Base-by-base conservation (phyloP, 2,888 invertebrate species). In the Ophioninae sp. region DNA sequence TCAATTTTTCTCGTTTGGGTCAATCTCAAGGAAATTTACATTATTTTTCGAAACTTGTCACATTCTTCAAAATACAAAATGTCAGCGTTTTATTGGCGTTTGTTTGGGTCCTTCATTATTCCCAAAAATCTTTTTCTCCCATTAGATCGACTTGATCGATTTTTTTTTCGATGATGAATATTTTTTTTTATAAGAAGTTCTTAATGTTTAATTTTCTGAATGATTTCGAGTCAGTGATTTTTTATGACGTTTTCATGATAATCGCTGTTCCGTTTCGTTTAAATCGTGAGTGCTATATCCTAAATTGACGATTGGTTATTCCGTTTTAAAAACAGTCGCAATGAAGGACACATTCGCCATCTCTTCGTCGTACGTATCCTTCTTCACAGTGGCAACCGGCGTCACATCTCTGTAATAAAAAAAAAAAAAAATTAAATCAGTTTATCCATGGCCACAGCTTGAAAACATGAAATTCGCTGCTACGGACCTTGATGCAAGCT, bases 401-500 rank as follows among this genome's bases (percentile, higher is more conserved):
- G 1, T 64, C 61, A 56, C 80, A 68, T 10, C 20, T 2, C 80
- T 75, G 63, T 13, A 69, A 73, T 41, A 17, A 20, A 13, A 44
- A 58, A 37, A 22, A 51, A 39, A 65, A 20, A 13, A 23, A 41
- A 59, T 23, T 30, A 6, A 56, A 59, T 17, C n/a, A 22, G 39
- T 58, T 0, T 37, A 23, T 65, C 23, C 3, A n/a, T 59, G 13
- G 39, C 6, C 61, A 17, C 0, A 6, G 1, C 17, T 23, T n/a
- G 23, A 17, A 22, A 30, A 41, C n/a, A 17, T 44, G 6, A 1
- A 59, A n/a, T 1, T 3, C 6, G 23, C 10, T 23, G 13, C 0
- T 39, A 79, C 56, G 10, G 58, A 79, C 78, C 51, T n/a, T 39
- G 6, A n/a, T 22, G 58, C 78, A 79, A n/a, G 39, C 20, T 51